Base-by-base conservation (phyloP, 1,140 invertebrate species). In the Hyphantria cunea region DNA sequence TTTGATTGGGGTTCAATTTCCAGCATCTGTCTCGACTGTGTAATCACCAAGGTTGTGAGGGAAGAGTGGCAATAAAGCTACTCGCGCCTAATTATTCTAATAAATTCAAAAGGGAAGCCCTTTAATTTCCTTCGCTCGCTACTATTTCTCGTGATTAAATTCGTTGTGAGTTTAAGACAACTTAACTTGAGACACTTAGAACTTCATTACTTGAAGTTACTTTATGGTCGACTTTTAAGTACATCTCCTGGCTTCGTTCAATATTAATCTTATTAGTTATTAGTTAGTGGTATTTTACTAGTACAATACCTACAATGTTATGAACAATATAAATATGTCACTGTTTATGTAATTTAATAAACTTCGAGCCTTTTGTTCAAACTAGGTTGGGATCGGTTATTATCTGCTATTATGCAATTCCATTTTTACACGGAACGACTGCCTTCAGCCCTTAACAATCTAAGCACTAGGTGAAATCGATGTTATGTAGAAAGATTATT, bases 181-280 rank as follows among this genome's bases (percentile, higher is more conserved):
- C 37, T 55, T 37, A 56, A 39, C 34, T 61, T 56, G 33, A 51
- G 44, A 61, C 45, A 55, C 42, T 55, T 55, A 55, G 53, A 34
- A 55, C 53, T 55, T 47, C 53, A 55, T 55, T 55, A 55, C 31
- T 55, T 15, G 12, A 14, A 55, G 53, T 55, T 55, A 55, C 33
- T 47, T 8, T 33, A 11, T 14, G 13, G 42, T 14, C 53, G 11
- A 31, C 37, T 41, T 39, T 12, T 34, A 10, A 7, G 8, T 11
- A 10, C n/a, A 10, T 39, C 31, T 39, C 41, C 32, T 52, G 10
- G 14, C 10, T 10, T 11, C n/a, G 34, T 32, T 37, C 33, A 34
- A 14, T 13, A 14, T 15, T n/a, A 33, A 9, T 34, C 9, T 13
- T 13, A 39, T 11, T 37, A 51, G 32, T 51, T 51, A 25, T 25